Evolutionary conservation across 2,888 invertebrate species (phyloP).

Genomic region (Gisinianus flammeolus): DNA sequence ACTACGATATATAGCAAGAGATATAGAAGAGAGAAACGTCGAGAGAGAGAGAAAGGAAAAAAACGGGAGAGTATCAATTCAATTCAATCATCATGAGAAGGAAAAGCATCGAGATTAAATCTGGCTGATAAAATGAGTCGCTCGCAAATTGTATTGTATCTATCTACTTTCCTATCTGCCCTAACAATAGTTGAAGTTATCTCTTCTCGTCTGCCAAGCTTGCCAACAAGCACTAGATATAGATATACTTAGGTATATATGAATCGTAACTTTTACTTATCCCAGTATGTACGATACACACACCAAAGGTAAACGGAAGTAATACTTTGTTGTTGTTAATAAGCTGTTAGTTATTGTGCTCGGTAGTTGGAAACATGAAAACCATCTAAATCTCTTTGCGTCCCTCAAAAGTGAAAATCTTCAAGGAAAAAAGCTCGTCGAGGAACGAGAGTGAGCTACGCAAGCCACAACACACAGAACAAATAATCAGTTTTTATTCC

Average conservation of each 20-base stretch:
- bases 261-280: neutral
- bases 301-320: neutral
- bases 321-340: constrained; percentile 5
- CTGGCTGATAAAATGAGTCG: constrained; percentile 33
- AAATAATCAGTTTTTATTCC: no score
- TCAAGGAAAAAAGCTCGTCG: neutral
- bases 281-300: neutral
- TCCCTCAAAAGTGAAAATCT: neutral
- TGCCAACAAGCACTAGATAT: neutral
- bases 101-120: constrained; percentile 28
- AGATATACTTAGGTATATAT: neutral
- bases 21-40: neutral
- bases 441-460: no score
- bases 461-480: no score
- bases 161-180: neutral
- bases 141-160: constrained; percentile 35
- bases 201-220: neutral
- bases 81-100: constrained; percentile 24
- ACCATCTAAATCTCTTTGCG: neutral
- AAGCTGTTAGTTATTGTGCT: constrained; percentile 9
- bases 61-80: constrained; percentile 24
- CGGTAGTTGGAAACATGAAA: constrained; percentile 11
- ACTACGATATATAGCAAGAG: neutral
- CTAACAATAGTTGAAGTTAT: constrained; percentile 16
- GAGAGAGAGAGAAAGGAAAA: constrained; percentile 23